Evolutionary conservation across 2,888 invertebrate species (phyloP).

Genomic region (Caenorhabditis zanzibari): DNA sequence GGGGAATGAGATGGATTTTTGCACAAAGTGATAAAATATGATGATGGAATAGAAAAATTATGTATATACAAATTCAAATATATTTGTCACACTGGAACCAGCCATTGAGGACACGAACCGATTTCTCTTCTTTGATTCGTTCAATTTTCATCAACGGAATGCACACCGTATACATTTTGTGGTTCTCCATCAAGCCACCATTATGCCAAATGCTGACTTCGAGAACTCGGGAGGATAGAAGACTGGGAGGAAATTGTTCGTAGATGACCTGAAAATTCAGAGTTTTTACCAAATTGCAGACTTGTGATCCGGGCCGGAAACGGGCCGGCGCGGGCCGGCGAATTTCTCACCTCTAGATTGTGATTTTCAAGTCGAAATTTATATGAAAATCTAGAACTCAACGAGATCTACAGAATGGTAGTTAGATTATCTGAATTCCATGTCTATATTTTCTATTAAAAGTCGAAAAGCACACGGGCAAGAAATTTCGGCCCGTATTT

Average conservation of each 20-base stretch:
- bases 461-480: too few species aligned
- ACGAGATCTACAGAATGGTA: too few species aligned
- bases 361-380: too few species aligned
- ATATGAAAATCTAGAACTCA: too few species aligned
- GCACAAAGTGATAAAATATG: slow-evolving; percentile 11
- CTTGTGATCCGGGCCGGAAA: background rate
- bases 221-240: slow-evolving; percentile 65
- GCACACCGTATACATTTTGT: slow-evolving; percentile 84
- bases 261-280: slow-evolving; percentile 77
- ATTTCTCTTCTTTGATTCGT: slow-evolving; percentile 67
- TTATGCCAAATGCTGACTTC: slow-evolving; percentile 84
- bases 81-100: slow-evolving; percentile 74
- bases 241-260: slow-evolving; percentile 48
- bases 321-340: too few species aligned
- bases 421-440: too few species aligned
- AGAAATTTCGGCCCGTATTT: too few species aligned
- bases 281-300: too few species aligned
- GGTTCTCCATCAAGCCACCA: slow-evolving; percentile 84
- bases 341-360: too few species aligned
- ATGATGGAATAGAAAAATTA: background rate
- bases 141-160: slow-evolving; percentile 81
- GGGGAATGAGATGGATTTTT: slow-evolving; percentile 11
- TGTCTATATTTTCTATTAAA: too few species aligned
- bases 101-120: slow-evolving; percentile 70
- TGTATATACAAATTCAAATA: slow-evolving; percentile 37